Percentiles rank a stretch among this genome's conserved stretches.
Evolutionary conservation across 2,888 invertebrate genomes (phyloP).

Genomic region (Actias luna): DNA sequence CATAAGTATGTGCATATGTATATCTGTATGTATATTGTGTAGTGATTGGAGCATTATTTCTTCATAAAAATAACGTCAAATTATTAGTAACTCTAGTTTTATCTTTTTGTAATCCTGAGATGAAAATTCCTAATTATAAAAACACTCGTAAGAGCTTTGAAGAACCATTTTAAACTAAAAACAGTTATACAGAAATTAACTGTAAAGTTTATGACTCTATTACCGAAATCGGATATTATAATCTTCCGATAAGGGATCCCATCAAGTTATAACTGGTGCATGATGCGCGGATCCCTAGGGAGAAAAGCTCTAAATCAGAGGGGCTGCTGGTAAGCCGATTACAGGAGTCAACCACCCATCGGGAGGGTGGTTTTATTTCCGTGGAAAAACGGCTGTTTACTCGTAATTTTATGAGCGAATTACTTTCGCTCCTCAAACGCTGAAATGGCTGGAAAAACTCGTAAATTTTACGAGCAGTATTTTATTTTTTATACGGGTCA

Average conservation of each 20-base stretch:
- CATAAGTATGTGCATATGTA: no score
- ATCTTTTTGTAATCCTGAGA: neutral
- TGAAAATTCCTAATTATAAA: neutral
- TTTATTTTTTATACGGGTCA: conserved; percentile 71
- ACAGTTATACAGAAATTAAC: conserved; percentile 15
- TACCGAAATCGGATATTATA: conserved; percentile 77
- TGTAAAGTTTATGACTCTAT: conserved; percentile 65
- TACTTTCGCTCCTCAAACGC: conserved; percentile 76
- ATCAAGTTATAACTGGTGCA: conserved; percentile 73
- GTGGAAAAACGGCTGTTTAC: conserved; percentile 78
- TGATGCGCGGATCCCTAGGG: conserved; percentile 59
- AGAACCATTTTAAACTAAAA: neutral
- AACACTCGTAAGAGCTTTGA: neutral
- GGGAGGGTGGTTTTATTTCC: conserved; percentile 69
- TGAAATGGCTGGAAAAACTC: conserved; percentile 68
- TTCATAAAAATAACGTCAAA: neutral
- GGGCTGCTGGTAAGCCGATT: conserved; percentile 74
- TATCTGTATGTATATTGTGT: no score
- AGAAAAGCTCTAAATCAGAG: conserved; percentile 50
- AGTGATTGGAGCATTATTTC: neutral
- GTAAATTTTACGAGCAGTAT: conserved; percentile 70
- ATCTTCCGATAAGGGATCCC: conserved; percentile 77
- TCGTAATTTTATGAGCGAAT: conserved; percentile 78
- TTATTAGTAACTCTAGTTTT: neutral
- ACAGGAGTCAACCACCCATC: conserved; percentile 71